Conservation (phyloP, 2,797 vertebrate species). For the Brachyrhaphis roseni region DNA sequence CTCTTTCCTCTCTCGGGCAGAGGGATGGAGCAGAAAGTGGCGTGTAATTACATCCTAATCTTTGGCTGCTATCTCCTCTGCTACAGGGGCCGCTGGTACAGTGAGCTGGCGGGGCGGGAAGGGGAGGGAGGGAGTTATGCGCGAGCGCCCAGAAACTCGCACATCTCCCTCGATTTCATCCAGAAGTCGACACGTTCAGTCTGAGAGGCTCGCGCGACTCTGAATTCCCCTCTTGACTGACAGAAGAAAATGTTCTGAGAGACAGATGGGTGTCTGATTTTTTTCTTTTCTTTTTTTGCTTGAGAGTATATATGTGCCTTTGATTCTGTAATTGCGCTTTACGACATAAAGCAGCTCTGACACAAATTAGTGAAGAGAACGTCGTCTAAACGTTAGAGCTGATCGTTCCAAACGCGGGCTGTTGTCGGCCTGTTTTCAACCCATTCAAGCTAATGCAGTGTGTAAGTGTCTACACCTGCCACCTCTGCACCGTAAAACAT, state of each 20-base stretch:
- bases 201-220: conserved; percentile 43
- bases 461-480: not conserved
- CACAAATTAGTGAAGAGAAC: conserved; percentile 37
- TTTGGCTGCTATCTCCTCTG: conserved; percentile 74
- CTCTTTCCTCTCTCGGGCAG: conserved; percentile 64
- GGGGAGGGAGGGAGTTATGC: conserved; percentile 8
- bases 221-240: conserved; percentile 54
- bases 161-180: conserved; percentile 55
- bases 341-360: conserved; percentile 37
- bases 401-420: conserved; percentile 38
- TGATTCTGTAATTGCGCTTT: conserved; percentile 62
- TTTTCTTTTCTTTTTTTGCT: conserved; percentile 11
- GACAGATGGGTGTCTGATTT: conserved; percentile 64
- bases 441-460: not conserved
- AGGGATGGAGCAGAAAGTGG: conserved; percentile 78
- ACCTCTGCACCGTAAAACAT: not conserved
- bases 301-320: conserved; percentile 26
- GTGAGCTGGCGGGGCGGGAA: conserved; percentile 51
- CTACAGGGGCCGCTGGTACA: conserved; percentile 67
- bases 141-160: conserved; percentile 42
- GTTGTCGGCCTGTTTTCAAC: not conserved
- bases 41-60: conserved; percentile 82
- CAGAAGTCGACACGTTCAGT: conserved; percentile 65
- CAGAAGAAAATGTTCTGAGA: conserved; percentile 44
- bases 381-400: conserved; percentile 20